Evolutionary conservation across 2,888 invertebrate species (phyloP).

Genomic region (Anaspis maculata): DNA sequence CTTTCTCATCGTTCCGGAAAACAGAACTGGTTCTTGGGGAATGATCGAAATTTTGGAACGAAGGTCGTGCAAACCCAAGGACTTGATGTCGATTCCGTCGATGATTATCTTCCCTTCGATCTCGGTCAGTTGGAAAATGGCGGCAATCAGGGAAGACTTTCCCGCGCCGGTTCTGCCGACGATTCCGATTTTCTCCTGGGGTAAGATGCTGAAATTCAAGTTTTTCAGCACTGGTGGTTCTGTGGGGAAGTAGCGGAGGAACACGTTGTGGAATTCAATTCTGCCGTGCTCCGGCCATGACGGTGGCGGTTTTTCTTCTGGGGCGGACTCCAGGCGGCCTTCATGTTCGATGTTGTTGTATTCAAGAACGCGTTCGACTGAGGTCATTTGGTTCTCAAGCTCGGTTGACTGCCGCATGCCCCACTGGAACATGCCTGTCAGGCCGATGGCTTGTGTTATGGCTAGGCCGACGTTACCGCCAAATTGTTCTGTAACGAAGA

Average conservation of each 20-base stretch:
- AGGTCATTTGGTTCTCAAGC: slow-evolving; percentile 72
- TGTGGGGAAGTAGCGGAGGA: slow-evolving; percentile 48
- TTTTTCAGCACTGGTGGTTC: slow-evolving; percentile 72
- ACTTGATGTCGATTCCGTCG: slow-evolving; percentile 49
- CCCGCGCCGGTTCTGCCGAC: slow-evolving; percentile 80
- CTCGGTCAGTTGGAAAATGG: slow-evolving; percentile 59
- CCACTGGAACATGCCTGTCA: slow-evolving; percentile 68
- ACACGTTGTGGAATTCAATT: slow-evolving; percentile 61
- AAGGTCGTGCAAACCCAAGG: slow-evolving; percentile 47
- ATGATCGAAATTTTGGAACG: slow-evolving; percentile 49
- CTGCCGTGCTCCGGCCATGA: slow-evolving; percentile 67
- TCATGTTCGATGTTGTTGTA: slow-evolving; percentile 36
- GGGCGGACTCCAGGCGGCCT: slow-evolving; percentile 46
- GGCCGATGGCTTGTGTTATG: slow-evolving; percentile 38
- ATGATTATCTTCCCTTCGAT: slow-evolving; percentile 50
- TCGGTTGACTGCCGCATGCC: slow-evolving; percentile 57
- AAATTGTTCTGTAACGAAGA: slow-evolving; percentile 28
- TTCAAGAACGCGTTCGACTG: slow-evolving; percentile 72
- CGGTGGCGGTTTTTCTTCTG: slow-evolving; percentile 58
- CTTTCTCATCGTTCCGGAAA: slow-evolving; percentile 75
- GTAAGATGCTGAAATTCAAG: slow-evolving; percentile 56
- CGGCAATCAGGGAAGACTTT: slow-evolving; percentile 60
- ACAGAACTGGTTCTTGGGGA: slow-evolving; percentile 58
- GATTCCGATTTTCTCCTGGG: slow-evolving; percentile 67
- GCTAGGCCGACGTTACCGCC: slow-evolving; percentile 41